Evolutionary conservation across 2,888 invertebrate genomes (phyloP), one percentile per base, ranked within the genome.

Genomic region (Ectemnius continuus): DNA sequence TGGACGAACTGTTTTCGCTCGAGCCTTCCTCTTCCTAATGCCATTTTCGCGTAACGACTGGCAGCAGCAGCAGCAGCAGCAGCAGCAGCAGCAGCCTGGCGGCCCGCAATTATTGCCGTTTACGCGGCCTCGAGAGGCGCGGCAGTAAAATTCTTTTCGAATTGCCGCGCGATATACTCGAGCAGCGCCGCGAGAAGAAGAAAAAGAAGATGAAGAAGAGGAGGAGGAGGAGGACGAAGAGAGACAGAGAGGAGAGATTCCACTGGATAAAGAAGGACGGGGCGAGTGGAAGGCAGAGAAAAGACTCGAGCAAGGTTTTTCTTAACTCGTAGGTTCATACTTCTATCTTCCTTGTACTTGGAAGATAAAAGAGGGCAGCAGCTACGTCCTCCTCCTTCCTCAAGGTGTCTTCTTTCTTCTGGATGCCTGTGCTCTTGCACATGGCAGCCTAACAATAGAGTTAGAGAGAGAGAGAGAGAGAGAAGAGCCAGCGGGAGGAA

Each of bases 41-140:
- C 76, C 80, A 75, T 82, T 70, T 71, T 68, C 62, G 66, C 77
- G 84, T 83, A 86, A 85, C 85, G 80, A 84, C 81, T 58, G 70
- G 73, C 75, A 70, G 75, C 61, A 26, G 70, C 61, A 26, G 70
- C 36, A 11, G 36, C 8, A n/a, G n/a, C n/a, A n/a, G n/a, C n/a
- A n/a, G 73, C 75, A 70, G 75, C 61, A 26, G 70, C 61, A 26
- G 70, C 36, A 11, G 36, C 8, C 36, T 36, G 36, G 36, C 85
- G 81, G 81, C 77, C 76, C 78, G 86, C 86, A 88, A 88, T 88
- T 88, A 88, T 87, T 82, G 82, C 82, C 81, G 82, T 86, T 88
- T 86, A 87, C 87, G 78, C 82, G 79, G 57, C 80, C 76, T 76
- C 76, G 74, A 78, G 67, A 78, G 77, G 75, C 73, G 73, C 80